A percentile compares a stretch with the other conserved stretches of the same genome.
phyloP scores from a whole-genome alignment of 2,113 vertebrate species.

The Caretta caretta region DNA sequence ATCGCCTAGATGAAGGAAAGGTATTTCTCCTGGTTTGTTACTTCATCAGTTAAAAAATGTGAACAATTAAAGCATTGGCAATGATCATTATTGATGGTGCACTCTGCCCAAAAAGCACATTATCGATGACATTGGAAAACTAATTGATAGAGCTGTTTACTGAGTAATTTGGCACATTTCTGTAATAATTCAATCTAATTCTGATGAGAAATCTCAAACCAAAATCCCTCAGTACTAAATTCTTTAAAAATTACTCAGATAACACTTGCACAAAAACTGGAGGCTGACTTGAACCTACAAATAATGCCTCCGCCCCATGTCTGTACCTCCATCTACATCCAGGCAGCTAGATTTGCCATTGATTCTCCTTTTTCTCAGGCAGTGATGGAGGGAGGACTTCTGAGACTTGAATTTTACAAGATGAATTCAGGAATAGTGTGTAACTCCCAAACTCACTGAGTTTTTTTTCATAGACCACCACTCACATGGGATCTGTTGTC shows the following conservation, averaged over 20 bases:
- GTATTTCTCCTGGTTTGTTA: background rate
- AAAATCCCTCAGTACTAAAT: background rate
- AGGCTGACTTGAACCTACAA: background rate
- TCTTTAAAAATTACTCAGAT: background rate
- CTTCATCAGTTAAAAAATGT: background rate
- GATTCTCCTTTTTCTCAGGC: background rate
- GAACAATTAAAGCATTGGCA: background rate
- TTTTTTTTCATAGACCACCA: background rate
- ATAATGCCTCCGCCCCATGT: background rate
- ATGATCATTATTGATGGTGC: background rate
- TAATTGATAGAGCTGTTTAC: background rate
- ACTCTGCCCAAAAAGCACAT: background rate
- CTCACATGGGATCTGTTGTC: background rate
- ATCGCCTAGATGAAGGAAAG: background rate
- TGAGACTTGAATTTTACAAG: background rate
- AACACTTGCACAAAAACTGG: background rate
- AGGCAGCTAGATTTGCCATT: background rate
- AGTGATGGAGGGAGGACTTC: background rate
- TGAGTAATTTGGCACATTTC: background rate
- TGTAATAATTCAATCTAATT: background rate
- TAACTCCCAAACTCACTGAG: background rate
- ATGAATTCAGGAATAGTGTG: background rate
- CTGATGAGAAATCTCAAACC: background rate
- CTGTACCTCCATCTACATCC: background rate
- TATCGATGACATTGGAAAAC: background rate